Base-by-base conservation (phyloP, 2,113 vertebrate genomes). In the Phalacrocorax brasilianus region DNA sequence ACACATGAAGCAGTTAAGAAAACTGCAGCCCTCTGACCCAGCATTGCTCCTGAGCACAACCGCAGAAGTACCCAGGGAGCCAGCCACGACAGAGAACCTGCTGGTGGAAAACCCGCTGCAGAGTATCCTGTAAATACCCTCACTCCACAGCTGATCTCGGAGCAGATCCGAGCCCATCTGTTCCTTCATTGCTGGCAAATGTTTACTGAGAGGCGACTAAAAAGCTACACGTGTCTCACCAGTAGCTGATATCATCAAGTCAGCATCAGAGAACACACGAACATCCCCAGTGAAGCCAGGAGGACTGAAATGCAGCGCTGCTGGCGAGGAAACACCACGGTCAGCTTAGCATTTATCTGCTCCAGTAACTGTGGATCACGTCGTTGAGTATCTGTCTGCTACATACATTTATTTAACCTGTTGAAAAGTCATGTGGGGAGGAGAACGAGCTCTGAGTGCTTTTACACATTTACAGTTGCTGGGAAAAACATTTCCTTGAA, bases 391-490 rank as follows among this genome's bases (percentile, higher is more conserved):
- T 90, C 65, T 33, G 42, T 85, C 91, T 87, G 90, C 88, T 88
- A 75, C 28, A n/a, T 27, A 91, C 19, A 40, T 61, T 93, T 92
- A 89, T 90, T 93, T 95, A 95, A 95, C 88, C 77, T 80, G 35
- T 81, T 79, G 70, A 97, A 96, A 96, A 74, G 56, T 95, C 66
- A 21, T 66, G 66, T 8, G 8, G 68, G 58, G 76, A 93, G 71
- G 91, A 52, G 47, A 97, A 97, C 2, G 32, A 91, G 45, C 28
- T 87, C 73, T 95, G 85, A 97, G 94, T 96, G 87, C 84, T 97
- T 98, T 97, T 97, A 91, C 74, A 92, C 85, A 76, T 94, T 97
- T 94, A 68, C 75, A 56, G 80, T 82, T 88, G 35, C 81, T 92
- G 47, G 44, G 56, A 65, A 91, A 93, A 59, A 77, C 66, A 95